These are phyloP conservation scores for Tromatobia lineatoria DNA, from an alignment of 2,888 invertebrate species.

Conservation along the genomic window DNA sequence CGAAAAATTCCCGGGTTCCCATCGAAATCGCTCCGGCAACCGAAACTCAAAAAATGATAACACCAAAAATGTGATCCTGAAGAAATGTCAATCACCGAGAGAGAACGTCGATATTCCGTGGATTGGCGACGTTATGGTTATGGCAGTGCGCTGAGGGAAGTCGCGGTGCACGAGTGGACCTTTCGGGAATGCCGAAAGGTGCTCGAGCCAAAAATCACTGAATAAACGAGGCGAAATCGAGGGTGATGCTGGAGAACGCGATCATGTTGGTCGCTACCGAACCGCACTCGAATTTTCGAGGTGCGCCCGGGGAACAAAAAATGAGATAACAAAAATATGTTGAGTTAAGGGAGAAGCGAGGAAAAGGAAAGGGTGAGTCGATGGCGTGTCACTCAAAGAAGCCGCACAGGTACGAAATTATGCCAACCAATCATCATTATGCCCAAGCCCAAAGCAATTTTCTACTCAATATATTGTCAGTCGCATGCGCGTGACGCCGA, in stretches of 20 bases:
- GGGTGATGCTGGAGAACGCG: slow-evolving; percentile 17
- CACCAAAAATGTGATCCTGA: slow-evolving; percentile 20
- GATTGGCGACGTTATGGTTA: slow-evolving; percentile 40
- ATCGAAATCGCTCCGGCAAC: background rate
- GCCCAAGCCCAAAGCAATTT: slow-evolving; percentile 77
- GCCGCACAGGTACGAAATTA: slow-evolving; percentile 80
- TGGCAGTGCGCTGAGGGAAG: background rate
- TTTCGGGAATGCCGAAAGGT: background rate
- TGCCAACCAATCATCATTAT: slow-evolving; percentile 83
- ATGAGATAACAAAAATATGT: slow-evolving; percentile 8
- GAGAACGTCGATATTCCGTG: slow-evolving; percentile 54
- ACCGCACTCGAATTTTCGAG: background rate
- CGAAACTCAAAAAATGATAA: slow-evolving; percentile 3
- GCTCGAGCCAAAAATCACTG: slow-evolving; percentile 40
- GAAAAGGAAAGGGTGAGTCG: slow-evolving; percentile 63
- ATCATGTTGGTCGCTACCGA: background rate
- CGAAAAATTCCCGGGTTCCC: background rate
- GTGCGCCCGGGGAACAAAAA: slow-evolving; percentile 18
- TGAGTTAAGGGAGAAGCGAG: slow-evolving; percentile 35
- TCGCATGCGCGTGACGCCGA: slow-evolving; percentile 61
- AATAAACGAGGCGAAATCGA: slow-evolving; percentile 30
- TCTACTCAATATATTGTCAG: slow-evolving; percentile 82
- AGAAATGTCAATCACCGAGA: slow-evolving; percentile 48
- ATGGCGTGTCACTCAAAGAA: slow-evolving; percentile 83
- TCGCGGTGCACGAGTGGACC: slow-evolving; percentile 23